Percentiles rank a stretch among this genome's conserved stretches.
Conservation (phyloP, 2,888 invertebrate genomes). For the Meiosimyza platycephala region DNA sequence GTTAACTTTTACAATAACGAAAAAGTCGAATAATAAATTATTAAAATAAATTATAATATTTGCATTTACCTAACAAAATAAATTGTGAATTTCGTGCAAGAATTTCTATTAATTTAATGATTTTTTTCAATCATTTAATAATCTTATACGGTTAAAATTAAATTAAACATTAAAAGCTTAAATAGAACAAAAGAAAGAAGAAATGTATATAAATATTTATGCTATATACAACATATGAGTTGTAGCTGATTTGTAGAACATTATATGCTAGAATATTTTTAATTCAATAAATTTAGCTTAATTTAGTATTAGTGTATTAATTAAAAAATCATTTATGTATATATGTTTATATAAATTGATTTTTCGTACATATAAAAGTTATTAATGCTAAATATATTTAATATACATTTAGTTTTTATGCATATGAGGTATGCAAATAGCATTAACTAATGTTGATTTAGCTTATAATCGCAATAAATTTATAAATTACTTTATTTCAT, state of each 20-base stretch:
- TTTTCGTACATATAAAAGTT: constrained; percentile 17
- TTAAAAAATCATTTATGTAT: too few species aligned
- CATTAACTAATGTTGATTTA: too few species aligned
- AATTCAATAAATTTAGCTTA: not conserved
- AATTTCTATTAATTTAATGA: not conserved
- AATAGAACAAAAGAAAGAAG: too few species aligned
- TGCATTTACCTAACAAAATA: too few species aligned
- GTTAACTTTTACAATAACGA: not conserved
- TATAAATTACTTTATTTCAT: not conserved
- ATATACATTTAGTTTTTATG: not conserved
- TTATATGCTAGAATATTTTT: constrained; percentile 2
- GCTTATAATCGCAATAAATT: too few species aligned
- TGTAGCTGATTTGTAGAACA: too few species aligned
- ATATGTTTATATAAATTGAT: not conserved
- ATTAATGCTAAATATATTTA: constrained; percentile 10
- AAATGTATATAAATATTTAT: constrained; percentile 1
- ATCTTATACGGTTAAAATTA: not conserved
- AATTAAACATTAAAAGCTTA: not conserved
- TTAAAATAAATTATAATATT: too few species aligned
- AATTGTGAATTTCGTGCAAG: too few species aligned
- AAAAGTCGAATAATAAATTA: too few species aligned
- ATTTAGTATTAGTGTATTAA: too few species aligned
- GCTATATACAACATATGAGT: not conserved
- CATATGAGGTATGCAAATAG: too few species aligned
- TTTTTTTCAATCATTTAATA: not conserved